phyloP scores from a whole-genome alignment of 2,888 invertebrate genomes.

The Ligdia adustata region DNA sequence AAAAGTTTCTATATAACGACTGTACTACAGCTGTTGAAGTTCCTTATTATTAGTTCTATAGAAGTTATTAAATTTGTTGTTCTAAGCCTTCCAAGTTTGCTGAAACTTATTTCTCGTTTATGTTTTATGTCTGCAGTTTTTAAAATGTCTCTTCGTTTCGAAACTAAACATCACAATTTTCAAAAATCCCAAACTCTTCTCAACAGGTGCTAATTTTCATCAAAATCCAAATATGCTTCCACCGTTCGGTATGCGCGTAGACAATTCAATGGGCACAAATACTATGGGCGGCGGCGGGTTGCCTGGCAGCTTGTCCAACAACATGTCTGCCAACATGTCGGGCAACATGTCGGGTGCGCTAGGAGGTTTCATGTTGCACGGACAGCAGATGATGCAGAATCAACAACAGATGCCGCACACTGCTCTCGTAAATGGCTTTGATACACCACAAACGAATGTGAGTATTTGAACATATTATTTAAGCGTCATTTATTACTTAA shows the following conservation, averaged over 20 bases:
- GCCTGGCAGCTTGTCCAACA: conserved; percentile 19
- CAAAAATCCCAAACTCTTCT: conserved; percentile 2
- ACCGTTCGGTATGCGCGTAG: conserved; percentile 80
- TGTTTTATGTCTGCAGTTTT: too few species aligned
- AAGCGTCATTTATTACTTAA: too few species aligned
- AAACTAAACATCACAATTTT: too few species aligned
- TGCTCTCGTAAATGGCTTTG: conserved; percentile 69
- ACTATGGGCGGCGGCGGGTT: conserved; percentile 37
- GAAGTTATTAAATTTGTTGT: too few species aligned
- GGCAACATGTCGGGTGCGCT: conserved; percentile 30
- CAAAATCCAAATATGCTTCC: conserved; percentile 77
- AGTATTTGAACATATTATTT: too few species aligned
- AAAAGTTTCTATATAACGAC: too few species aligned
- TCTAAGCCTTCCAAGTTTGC: too few species aligned
- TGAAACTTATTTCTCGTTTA: too few species aligned
- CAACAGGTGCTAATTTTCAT: conserved; percentile 80
- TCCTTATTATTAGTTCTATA: too few species aligned
- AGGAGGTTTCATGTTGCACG: conserved; percentile 62
- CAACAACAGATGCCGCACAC: conserved; percentile 55
- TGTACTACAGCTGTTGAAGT: too few species aligned
- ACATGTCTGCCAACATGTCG: conserved; percentile 35
- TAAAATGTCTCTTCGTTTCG: too few species aligned
- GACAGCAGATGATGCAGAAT: conserved; percentile 57
- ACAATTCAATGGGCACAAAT: conserved; percentile 58
- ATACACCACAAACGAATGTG: conserved; percentile 63